Conservation (phyloP, 2,113 vertebrate species). For the Corythornis vintsioides region DNA sequence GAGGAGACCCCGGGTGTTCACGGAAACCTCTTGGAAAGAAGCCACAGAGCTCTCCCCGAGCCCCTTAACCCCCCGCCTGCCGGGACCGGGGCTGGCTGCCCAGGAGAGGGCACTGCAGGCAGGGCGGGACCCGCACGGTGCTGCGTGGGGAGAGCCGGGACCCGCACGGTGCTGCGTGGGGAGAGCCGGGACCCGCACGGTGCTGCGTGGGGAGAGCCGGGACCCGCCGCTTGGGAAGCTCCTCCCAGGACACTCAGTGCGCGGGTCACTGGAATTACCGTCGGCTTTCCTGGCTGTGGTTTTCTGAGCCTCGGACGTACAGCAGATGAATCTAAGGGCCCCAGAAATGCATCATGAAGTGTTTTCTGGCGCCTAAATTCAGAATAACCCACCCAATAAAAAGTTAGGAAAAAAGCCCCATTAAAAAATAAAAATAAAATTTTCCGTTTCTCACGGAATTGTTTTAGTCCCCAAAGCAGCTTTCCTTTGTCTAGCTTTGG, state of each 20-base stretch:
- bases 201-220: neutral
- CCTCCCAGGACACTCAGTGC: accelerated
- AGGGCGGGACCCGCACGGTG: neutral
- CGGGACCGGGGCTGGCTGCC: neutral
- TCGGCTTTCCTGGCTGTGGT: too few relatives aligned
- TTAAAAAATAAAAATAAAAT: too few relatives aligned
- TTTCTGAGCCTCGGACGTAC: neutral
- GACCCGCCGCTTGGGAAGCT: neutral
- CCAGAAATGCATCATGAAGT: accelerated
- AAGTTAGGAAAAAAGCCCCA: neutral
- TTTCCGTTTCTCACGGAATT: neutral
- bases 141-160: accelerated
- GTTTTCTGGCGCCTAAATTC: neutral
- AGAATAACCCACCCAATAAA: neutral
- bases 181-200: neutral
- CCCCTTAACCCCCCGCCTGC: constrained; percentile 67
- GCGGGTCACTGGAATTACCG: neutral
- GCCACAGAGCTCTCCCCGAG: constrained; percentile 52
- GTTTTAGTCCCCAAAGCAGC: neutral
- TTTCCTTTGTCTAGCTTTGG: neutral
- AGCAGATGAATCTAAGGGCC: neutral
- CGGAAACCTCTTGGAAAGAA: constrained; percentile 77
- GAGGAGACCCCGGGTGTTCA: constrained; percentile 76
- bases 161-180: too few relatives aligned
- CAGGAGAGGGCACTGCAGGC: neutral